Evolutionary conservation across 2,797 vertebrate species (phyloP).

Genomic region (Sciurus vulgaris): DNA sequence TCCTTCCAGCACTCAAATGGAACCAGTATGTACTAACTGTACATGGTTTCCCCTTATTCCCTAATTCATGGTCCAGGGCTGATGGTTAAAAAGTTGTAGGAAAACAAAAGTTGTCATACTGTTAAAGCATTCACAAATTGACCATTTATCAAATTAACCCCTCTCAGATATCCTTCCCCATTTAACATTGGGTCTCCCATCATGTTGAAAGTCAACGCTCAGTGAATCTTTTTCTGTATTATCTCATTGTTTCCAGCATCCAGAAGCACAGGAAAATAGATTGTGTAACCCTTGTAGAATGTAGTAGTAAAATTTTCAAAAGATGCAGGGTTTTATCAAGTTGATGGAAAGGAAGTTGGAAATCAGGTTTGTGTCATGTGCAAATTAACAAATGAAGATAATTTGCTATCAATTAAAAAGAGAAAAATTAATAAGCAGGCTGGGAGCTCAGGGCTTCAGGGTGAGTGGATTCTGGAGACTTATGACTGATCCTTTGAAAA

Average conservation of each 20-base stretch:
- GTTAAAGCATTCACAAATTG: conserved; percentile 22
- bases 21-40: not conserved
- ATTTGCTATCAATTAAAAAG: conserved; percentile 56
- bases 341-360: conserved; percentile 34
- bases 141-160: conserved; percentile 25
- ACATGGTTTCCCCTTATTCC: not conserved
- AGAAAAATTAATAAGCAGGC: not conserved
- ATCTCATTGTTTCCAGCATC: not conserved
- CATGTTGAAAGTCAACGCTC: not conserved
- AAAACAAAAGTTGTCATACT: conserved; percentile 41
- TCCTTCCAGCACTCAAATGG: not conserved
- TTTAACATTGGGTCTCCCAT: not conserved
- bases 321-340: not conserved
- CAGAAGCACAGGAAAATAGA: conserved; percentile 9
- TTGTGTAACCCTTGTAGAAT: not conserved
- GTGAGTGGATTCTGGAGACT: not conserved
- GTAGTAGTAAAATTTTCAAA: conserved; percentile 19
- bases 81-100: conserved; percentile 8
- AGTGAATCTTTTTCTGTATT: not conserved
- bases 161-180: not conserved
- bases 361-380: not conserved
- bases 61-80: not conserved
- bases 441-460: not conserved
- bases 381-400: conserved; percentile 26
- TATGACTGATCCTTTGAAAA: not conserved